These are phyloP conservation scores for Junonia oenone DNA, from an alignment of 2,888 invertebrate species.

Conservation along the genomic window DNA sequence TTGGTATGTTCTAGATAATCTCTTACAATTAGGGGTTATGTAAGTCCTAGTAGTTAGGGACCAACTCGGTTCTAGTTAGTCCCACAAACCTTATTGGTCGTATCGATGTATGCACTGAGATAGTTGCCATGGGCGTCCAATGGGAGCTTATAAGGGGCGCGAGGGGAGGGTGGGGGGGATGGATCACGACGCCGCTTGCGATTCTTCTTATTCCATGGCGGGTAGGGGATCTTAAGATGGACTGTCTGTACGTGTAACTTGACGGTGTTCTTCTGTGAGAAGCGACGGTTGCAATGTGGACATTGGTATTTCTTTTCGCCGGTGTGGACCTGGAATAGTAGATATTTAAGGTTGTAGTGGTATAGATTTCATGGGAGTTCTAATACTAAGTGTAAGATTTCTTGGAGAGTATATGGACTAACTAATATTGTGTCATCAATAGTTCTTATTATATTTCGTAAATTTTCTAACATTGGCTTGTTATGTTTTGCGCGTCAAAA, in stretches of 20 bases:
- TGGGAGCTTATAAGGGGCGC: constrained; percentile 11
- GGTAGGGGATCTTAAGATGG: constrained; percentile 70
- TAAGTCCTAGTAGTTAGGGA: no score
- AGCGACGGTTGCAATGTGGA: constrained; percentile 66
- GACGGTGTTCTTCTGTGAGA: constrained; percentile 68
- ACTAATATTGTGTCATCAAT: no score
- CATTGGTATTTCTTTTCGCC: constrained; percentile 70
- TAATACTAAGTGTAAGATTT: neutral
- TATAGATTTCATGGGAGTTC: no score
- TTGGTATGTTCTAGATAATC: neutral
- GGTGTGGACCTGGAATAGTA: constrained; percentile 71
- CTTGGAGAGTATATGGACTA: neutral
- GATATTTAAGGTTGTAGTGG: no score
- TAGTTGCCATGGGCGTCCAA: constrained; percentile 18
- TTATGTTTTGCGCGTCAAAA: no score
- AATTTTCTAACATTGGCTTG: no score
- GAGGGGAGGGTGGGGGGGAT: constrained; percentile 29
- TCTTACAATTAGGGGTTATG: no score
- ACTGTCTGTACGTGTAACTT: constrained; percentile 74
- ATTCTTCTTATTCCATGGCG: constrained; percentile 73
- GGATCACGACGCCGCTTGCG: constrained; percentile 49
- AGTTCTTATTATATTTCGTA: no score
- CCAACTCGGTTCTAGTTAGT: neutral
- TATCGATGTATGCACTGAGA: constrained; percentile 26
- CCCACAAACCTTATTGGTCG: constrained; percentile 7